phyloP scores from a whole-genome alignment of 2,888 invertebrate species.

The Drymonia ruficornis region DNA sequence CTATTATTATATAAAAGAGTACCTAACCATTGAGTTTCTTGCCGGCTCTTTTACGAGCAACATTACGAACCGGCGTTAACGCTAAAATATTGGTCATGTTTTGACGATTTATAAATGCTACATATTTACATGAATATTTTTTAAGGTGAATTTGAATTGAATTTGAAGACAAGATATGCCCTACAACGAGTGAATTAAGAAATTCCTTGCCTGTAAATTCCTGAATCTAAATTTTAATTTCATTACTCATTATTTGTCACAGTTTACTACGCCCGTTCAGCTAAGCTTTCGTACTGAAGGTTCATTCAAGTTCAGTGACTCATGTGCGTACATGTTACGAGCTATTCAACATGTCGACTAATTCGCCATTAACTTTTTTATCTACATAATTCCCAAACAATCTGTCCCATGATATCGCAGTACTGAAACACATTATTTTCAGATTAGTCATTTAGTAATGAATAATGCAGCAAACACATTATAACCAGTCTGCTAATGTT shows the following conservation, averaged over 20 bases:
- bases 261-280: conserved; percentile 32
- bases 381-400: conserved; percentile 16
- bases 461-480: not conserved
- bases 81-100: no score
- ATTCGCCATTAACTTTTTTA: conserved; percentile 25
- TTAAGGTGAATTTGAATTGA: no score
- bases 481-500: no score
- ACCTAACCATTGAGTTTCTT: no score
- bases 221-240: conserved; percentile 13
- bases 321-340: conserved; percentile 18
- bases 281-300: conserved; percentile 24
- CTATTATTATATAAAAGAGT: no score
- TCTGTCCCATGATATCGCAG: conserved; percentile 22
- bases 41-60: no score
- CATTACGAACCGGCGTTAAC: no score
- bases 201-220: no score
- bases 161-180: no score
- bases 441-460: not conserved
- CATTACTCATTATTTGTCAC: conserved; percentile 22
- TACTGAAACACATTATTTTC: not conserved
- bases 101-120: no score
- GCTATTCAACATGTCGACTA: conserved; percentile 22
- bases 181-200: no score
- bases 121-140: no score
- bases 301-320: conserved; percentile 32